These are phyloP conservation scores for Paradisaea rubra DNA, from an alignment of 2,113 vertebrate genomes.

Conservation along the genomic window DNA sequence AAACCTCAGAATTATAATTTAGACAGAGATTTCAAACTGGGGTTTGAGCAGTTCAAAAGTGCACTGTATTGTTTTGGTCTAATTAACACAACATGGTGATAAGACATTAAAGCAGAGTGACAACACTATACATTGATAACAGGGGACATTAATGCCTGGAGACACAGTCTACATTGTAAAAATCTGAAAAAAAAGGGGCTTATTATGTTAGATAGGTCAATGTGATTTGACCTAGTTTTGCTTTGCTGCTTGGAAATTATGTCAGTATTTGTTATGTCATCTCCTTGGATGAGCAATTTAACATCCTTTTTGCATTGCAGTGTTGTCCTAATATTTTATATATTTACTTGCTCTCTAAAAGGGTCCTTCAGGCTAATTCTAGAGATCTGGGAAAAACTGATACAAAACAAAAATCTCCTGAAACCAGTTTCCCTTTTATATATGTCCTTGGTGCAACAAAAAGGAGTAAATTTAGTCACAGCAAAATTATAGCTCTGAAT, in stretches of 20 bases:
- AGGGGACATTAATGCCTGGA: conserved; percentile 69
- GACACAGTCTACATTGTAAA: conserved; percentile 71
- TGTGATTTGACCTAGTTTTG: conserved; percentile 78
- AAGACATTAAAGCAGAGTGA: conserved; percentile 66
- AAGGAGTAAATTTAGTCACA: not conserved
- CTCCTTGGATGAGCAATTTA: conserved; percentile 70
- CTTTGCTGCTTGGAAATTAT: conserved; percentile 74
- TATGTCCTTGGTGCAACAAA: not conserved
- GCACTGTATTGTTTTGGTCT: conserved; percentile 70
- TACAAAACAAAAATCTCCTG: not conserved
- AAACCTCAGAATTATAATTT: not conserved
- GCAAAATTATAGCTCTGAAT: not conserved
- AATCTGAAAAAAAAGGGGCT: conserved; percentile 61
- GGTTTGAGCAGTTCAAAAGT: conserved; percentile 50
- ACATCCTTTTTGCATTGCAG: conserved; percentile 65
- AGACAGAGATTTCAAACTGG: not conserved
- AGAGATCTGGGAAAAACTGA: conserved; percentile 27
- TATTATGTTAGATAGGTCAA: conserved; percentile 74
- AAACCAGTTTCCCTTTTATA: conserved; percentile 14
- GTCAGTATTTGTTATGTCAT: conserved; percentile 79
- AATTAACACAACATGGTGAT: conserved; percentile 71
- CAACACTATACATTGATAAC: conserved; percentile 66
- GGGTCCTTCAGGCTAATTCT: conserved; percentile 55
- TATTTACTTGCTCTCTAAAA: conserved; percentile 53
- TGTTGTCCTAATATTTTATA: conserved; percentile 55